Evolutionary conservation across 2,797 vertebrate species (phyloP).

Genomic region (Ciconia nigra): DNA sequence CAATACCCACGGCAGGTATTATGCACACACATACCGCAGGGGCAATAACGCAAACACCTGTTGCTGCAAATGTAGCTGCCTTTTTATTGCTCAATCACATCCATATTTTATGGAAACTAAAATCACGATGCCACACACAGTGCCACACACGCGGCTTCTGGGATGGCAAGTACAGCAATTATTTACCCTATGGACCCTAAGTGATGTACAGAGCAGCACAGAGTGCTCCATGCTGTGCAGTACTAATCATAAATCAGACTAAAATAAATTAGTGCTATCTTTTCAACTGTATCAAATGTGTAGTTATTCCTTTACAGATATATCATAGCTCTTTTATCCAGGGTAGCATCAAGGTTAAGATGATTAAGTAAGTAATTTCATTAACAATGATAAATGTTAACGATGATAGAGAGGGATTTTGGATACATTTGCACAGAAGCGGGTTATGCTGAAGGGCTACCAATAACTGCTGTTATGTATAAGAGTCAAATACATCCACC

Average conservation of each 20-base stretch:
- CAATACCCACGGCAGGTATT: not conserved
- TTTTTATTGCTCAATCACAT: not conserved
- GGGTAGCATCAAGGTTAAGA: constrained; percentile 64
- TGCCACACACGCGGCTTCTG: not conserved
- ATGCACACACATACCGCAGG: not conserved
- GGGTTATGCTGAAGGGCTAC: not conserved
- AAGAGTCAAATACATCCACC: not conserved
- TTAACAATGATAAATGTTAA: constrained; percentile 59
- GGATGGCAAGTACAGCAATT: not conserved
- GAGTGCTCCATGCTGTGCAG: not conserved
- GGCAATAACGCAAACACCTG: not conserved
- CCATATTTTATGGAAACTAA: not conserved
- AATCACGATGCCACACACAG: not conserved
- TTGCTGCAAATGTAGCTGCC: not conserved
- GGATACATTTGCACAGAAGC: constrained; percentile 5
- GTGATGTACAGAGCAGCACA: not conserved
- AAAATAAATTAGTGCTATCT: constrained; percentile 52
- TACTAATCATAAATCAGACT: constrained; percentile 35
- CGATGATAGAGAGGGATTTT: not conserved
- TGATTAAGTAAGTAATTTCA: constrained; percentile 60
- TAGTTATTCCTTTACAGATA: constrained; percentile 40
- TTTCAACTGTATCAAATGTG: constrained; percentile 37
- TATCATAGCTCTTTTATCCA: constrained; percentile 18
- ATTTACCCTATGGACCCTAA: not conserved
- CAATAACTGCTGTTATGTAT: not conserved